Conservation (phyloP, 1,140 invertebrate genomes). For the Anoplophora glabripennis region DNA sequence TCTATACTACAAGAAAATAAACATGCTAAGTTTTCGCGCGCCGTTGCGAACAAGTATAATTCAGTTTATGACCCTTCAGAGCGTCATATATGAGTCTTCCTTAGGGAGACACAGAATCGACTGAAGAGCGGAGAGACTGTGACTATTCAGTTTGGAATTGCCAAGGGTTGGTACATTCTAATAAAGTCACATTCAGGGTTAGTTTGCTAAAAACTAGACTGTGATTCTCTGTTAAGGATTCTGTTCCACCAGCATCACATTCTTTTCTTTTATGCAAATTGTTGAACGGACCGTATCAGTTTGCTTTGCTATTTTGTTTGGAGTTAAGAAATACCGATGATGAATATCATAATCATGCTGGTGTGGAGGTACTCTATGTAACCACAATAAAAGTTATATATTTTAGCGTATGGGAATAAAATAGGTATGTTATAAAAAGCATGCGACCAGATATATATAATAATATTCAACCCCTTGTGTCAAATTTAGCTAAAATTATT, state of each 20-base stretch:
- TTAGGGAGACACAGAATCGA: constrained; percentile 26
- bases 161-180: constrained; percentile 9
- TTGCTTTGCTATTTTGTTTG: constrained; percentile 23
- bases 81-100: constrained; percentile 36
- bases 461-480: no score
- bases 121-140: constrained; percentile 22
- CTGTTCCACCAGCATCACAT: constrained; percentile 6
- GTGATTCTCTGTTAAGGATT: constrained; percentile 8
- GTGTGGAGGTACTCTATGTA: neutral
- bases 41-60: constrained; percentile 42
- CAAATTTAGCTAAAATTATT: no score
- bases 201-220: constrained; percentile 14
- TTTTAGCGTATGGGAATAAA: no score
- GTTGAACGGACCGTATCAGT: constrained; percentile 26
- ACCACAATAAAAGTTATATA: no score
- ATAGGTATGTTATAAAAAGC: no score
- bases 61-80: constrained; percentile 41
- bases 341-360: constrained; percentile 20
- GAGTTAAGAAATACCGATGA: constrained; percentile 20
- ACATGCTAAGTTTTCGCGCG: constrained; percentile 39
- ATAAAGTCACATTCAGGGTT: constrained; percentile 6
- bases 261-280: constrained; percentile 21
- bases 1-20: constrained; percentile 33
- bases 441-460: no score
- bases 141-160: constrained; percentile 11